Evolutionary conservation across 2,113 vertebrate species (phyloP), one percentile per base, ranked within the genome.

Genomic region (Corythaixoides concolor): DNA sequence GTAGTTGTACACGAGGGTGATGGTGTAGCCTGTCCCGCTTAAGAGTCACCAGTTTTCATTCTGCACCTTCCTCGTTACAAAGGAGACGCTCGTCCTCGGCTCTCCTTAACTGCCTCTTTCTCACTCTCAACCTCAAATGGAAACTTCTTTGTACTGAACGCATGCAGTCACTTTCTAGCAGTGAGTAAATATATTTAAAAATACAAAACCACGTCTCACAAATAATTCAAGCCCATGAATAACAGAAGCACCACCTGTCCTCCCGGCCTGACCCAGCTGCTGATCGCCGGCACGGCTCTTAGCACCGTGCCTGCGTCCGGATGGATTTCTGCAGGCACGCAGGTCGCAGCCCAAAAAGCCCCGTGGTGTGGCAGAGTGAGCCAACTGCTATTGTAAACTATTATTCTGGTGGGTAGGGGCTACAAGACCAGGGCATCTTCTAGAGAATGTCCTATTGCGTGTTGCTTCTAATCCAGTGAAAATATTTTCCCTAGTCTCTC

Each of bases 401-500:
- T 56, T 37, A 10, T 26, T 59, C 8, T 21, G 8, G 37, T 70
- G 43, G 26, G 28, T 20, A 47, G 24, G 63, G 50, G 35, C 41
- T 49, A 17, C 21, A 28, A 58, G 72, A 62, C 11, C 23, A 37
- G 56, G 23, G 47, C 6, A 16, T 26, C 39, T 47, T 59, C 76
- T 55, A 63, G 72, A 53, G 62, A 77, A 41, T 8, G 12, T 47
- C 60, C 67, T 73, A 22, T 13, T 1, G 0, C 63, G 86, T 85
- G 5, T 50, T 72, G n/a, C 22, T 82, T 58, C 74, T 96, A 69
- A 96, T 37, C 28, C 1, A 1, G 16, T 66, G 56, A 58, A 74
- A 67, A 79, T 85, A 18, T 85, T 91, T 95, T 66, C 93, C 16
- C 1, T 83, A 99, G 99, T 98, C 95, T 77, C 97, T 98, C 75